A percentile compares a stretch with the other conserved stretches of the same genome.
phyloP scores from a whole-genome alignment of 2,888 invertebrate species.

The Cancer borealis region DNA sequence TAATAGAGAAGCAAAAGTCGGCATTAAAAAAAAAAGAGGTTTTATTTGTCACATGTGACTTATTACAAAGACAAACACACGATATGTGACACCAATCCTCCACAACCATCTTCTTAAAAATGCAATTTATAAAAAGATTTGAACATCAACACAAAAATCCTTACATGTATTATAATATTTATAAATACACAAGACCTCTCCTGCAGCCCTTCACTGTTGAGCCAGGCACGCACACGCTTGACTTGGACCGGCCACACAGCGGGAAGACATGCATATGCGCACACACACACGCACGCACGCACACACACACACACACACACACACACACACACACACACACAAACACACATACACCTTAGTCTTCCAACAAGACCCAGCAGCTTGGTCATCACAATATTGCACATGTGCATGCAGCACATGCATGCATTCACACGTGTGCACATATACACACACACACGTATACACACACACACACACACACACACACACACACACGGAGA shows the following conservation, averaged over 20 bases:
- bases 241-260: not conserved
- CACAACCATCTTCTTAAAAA: conserved; percentile 66
- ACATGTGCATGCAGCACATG: conserved; percentile 18
- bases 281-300: not conserved
- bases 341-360: not conserved
- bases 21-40: conserved; percentile 42
- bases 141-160: conserved; percentile 50
- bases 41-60: conserved; percentile 65
- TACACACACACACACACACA: not conserved
- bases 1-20: conserved; percentile 52
- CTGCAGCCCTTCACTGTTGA: not conserved
- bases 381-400: conserved; percentile 5
- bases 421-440: not conserved
- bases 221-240: not conserved
- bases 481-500: too few species aligned
- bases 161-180: conserved; percentile 25
- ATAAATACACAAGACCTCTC: conserved; percentile 9
- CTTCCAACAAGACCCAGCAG: not conserved
- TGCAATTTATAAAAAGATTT: conserved; percentile 59
- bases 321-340: not conserved
- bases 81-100: conserved; percentile 68
- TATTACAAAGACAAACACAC: conserved; percentile 69
- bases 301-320: not conserved
- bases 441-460: not conserved
- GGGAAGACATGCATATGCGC: not conserved